A percentile compares a stretch with the other conserved stretches of the same genome.
Conservation (phyloP, 2,888 invertebrate species). For the Sympetrum striolatum region DNA sequence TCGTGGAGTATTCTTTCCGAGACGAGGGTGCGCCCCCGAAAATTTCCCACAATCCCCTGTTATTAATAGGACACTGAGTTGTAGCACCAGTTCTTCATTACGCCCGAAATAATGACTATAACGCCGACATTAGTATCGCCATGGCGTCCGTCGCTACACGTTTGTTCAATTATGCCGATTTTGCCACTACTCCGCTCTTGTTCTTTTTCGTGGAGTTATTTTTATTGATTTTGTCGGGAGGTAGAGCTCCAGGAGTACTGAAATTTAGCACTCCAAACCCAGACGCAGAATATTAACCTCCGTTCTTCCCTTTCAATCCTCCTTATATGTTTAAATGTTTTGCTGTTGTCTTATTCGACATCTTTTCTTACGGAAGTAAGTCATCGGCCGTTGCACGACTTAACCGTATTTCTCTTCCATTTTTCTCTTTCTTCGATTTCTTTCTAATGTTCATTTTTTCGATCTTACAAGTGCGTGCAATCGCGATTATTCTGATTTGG, state of each 20-base stretch:
- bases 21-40: too few relatives aligned
- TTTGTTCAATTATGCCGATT: slow-evolving; percentile 29
- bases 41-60: too few relatives aligned
- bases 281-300: neutral
- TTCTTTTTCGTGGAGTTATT: slow-evolving; percentile 28
- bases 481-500: too few relatives aligned
- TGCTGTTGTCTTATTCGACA: neutral
- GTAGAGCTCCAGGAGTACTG: slow-evolving; percentile 29
- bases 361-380: neutral
- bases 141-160: neutral
- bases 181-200: slow-evolving; percentile 10
- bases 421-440: too few relatives aligned
- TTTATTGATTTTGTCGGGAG: slow-evolving; percentile 43
- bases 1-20: too few relatives aligned
- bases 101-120: neutral
- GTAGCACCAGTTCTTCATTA: too few relatives aligned
- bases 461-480: too few relatives aligned
- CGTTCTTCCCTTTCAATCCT: neutral
- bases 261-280: slow-evolving; percentile 29
- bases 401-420: too few relatives aligned
- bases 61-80: too few relatives aligned
- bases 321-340: neutral
- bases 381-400: neutral
- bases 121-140: too few relatives aligned
- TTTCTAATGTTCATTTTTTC: too few relatives aligned